Conservation (phyloP, 37 sponge, comb jelly and placozoan species). For the Ephydatia muelleri region DNA sequence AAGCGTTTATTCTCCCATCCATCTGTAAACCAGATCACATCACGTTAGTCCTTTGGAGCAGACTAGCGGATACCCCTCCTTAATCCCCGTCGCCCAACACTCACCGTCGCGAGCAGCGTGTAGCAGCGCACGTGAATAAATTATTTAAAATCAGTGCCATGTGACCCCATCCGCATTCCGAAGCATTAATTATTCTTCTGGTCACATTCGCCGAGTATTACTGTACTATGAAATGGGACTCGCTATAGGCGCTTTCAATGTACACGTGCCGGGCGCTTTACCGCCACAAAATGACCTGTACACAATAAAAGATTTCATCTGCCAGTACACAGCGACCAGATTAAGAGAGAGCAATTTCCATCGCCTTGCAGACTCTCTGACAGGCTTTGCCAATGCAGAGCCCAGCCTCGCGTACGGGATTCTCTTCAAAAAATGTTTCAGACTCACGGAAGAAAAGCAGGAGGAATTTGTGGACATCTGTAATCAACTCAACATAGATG, state of each 20-base stretch:
- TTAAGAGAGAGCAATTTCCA: constrained; percentile 8
- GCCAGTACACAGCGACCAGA: constrained; percentile 23
- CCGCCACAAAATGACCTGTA: background rate
- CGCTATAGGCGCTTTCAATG: background rate
- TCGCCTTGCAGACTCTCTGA: constrained; percentile 11
- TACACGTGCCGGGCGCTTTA: background rate
- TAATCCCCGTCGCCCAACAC: background rate
- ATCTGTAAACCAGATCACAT: constrained; percentile 1
- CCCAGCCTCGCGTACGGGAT: background rate
- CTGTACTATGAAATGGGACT: background rate
- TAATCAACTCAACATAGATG: constrained; percentile 8
- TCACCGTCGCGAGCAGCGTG: background rate
- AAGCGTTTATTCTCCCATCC: background rate
- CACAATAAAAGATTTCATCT: constrained; percentile 5
- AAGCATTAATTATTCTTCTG: background rate
- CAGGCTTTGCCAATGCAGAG: background rate
- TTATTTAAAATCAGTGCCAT: constrained; percentile 1
- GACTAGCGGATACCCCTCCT: background rate
- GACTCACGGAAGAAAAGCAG: constrained; percentile 31
- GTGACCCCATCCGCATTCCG: constrained; percentile 1
- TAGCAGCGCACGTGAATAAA: constrained; percentile 1
- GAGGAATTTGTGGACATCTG: constrained; percentile 62
- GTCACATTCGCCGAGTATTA: too few species aligned
- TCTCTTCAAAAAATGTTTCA: background rate
- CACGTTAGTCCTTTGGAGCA: background rate